Evolutionary conservation across 2,888 invertebrate genomes (phyloP).

Genomic region (Colletes collaris): DNA sequence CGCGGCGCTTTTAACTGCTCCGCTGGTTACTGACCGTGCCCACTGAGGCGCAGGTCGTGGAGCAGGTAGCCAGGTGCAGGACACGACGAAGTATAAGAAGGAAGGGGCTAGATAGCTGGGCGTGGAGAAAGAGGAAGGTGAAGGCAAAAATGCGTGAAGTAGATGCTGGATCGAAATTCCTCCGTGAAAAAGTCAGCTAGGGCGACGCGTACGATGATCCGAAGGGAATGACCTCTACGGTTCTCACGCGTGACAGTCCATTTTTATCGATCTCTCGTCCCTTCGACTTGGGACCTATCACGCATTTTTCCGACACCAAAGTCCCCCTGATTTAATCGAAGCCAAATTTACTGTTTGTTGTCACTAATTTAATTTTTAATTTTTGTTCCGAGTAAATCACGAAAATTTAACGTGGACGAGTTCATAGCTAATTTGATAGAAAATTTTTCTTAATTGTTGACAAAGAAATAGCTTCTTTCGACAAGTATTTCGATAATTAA

Average conservation of each 20-base stretch:
- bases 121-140: slow-evolving; percentile 37
- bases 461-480: too few relatives aligned
- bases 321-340: too few relatives aligned
- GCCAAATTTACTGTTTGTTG: too few relatives aligned
- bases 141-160: slow-evolving; percentile 51
- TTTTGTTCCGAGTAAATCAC: too few relatives aligned
- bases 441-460: too few relatives aligned
- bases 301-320: too few relatives aligned
- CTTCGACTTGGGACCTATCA: neutral
- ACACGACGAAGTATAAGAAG: slow-evolving; percentile 63
- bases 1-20: slow-evolving; percentile 55
- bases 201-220: slow-evolving; percentile 9
- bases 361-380: too few relatives aligned
- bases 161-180: slow-evolving; percentile 56
- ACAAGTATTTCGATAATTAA: too few relatives aligned
- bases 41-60: slow-evolving; percentile 60
- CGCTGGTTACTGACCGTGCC: slow-evolving; percentile 62
- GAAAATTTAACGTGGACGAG: too few relatives aligned
- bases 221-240: neutral
- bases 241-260: neutral
- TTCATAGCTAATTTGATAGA: too few relatives aligned
- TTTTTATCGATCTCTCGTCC: slow-evolving; percentile 2
- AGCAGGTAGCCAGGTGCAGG: slow-evolving; percentile 78
- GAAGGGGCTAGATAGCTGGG: slow-evolving; percentile 54
- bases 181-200: slow-evolving; percentile 40